Evolutionary conservation across 2,113 vertebrate genomes (phyloP), one percentile per base, ranked within the genome.

Genomic region (Struthidea cinerea): DNA sequence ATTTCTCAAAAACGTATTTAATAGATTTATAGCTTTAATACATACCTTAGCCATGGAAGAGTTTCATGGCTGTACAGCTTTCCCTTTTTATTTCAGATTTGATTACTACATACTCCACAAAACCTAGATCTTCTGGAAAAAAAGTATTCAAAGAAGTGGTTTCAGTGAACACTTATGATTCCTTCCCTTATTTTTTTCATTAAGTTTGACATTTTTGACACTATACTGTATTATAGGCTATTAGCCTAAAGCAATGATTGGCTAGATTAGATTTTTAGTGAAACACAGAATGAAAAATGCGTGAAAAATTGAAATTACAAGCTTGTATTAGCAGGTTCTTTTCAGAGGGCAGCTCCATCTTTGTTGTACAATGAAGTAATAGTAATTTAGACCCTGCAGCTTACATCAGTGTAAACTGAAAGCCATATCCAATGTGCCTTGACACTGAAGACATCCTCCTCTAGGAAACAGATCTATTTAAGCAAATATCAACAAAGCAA

Each of bases 231-330:
- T 79, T 92, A 95, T 6, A 82, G 61, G 16, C 56, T 79, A 85
- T 95, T 93, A 94, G 78, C 89, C 84, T 91, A 89, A 75, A 89
- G 93, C 73, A 93, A 7, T 39, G 78, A 93, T 83, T 56, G 78
- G 23, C 7, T 11, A 91, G 93, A 95, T 95, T 68, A 83, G 49
- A 87, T 74, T 96, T 91, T 82, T 87, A 57, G 70, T 50, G 61
- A 89, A 93, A 96, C 44, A 87, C 7, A 41, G 26, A 89, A n/a
- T 32, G 33, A 94, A 93, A 96, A 95, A 83, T 18, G 18, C 6
- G 7, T 86, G 86, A 67, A 90, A 86, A 91, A 71, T 42, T 69
- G 32, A 79, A 92, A 95, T 95, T 91, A 65, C 63, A 93, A 87
- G 64, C 41, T 68, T 64, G 9, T 32, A 64, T 78, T 63, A 88